Conservation (phyloP, 2,113 vertebrate species). For the Salvelinus namaycush region DNA sequence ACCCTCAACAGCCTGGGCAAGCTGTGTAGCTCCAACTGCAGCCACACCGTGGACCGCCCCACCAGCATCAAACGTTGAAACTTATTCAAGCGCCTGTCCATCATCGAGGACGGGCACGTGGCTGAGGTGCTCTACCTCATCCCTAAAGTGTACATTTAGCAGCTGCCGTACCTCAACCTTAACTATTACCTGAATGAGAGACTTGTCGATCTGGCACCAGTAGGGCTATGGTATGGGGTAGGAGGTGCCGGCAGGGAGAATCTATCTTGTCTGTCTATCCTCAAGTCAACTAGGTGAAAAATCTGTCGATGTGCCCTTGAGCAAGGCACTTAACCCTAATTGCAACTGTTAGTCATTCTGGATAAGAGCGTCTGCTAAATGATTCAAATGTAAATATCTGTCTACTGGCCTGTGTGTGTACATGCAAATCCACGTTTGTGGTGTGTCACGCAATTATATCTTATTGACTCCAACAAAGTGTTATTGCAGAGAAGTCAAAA, state of each 20-base stretch:
- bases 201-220: slow-evolving; percentile 46
- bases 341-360: no score
- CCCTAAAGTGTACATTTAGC: slow-evolving; percentile 80
- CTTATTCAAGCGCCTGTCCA: slow-evolving; percentile 76
- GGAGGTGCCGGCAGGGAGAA: no score
- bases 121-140: slow-evolving; percentile 77
- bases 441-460: background rate
- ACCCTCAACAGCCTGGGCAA: slow-evolving; percentile 81
- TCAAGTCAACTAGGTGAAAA: background rate
- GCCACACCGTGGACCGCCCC: slow-evolving; percentile 70
- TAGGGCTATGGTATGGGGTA: slow-evolving; percentile 4
- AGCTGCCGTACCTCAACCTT: slow-evolving; percentile 81
- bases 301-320: background rate
- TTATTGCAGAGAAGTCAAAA: background rate
- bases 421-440: background rate
- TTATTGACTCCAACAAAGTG: no score
- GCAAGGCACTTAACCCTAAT: no score
- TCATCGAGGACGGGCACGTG: slow-evolving; percentile 80
- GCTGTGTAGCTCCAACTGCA: slow-evolving; percentile 77
- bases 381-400: no score
- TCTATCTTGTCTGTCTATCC: background rate
- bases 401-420: background rate
- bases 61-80: slow-evolving; percentile 73
- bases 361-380: no score
- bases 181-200: slow-evolving; percentile 78